Evolutionary conservation across 2,113 vertebrate species (phyloP), one percentile per base, ranked within the genome.

Genomic region (Nipponia nippon): DNA sequence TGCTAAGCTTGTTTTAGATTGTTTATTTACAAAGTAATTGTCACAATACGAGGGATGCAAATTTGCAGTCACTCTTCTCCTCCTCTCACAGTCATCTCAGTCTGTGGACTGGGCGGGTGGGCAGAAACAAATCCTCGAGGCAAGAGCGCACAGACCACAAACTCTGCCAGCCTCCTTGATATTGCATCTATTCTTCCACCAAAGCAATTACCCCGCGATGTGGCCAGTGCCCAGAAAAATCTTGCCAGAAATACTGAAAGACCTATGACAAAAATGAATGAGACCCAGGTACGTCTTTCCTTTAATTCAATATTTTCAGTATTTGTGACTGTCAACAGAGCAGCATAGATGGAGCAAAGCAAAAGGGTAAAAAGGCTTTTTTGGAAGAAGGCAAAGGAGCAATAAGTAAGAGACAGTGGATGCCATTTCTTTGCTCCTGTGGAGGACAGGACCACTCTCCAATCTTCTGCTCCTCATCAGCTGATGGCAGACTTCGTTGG

Each of bases 151-250:
- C 10, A 61, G 15, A 77, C 17, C 29, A 52, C 32, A n/a, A 6
- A 42, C 19, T 58, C 49, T 73, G 26, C 21, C 34, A 75, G 34
- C 6, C 8, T 82, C 47, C n/a, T 40, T 66, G 34, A n/a, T 40
- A 23, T 18, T 65, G 22, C 34, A 44, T 27, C 50, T 73, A 2
- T 63, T 82, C 55, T 49, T 75, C n/a, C 38, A 75, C 5, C 11
- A 30, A 59, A 38, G 7, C 22, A 73, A 59, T 50, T 38, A 18
- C 10, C 6, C 9, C 0, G 1, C 26, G 27, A 61, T 3, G 0
- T 19, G 49, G 12, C 13, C 69, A 67, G 18, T 46, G 38, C 16
- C 16, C 9, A 62, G 44, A 70, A 81, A 78, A 56, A 58, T 11
- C 7, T 79, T 32, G 10, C 2, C 25, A 62, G 44, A 86, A 81